These are phyloP conservation scores for Eulemur rubriventer DNA, from an alignment of 2,797 vertebrate genomes.

Conservation along the genomic window DNA sequence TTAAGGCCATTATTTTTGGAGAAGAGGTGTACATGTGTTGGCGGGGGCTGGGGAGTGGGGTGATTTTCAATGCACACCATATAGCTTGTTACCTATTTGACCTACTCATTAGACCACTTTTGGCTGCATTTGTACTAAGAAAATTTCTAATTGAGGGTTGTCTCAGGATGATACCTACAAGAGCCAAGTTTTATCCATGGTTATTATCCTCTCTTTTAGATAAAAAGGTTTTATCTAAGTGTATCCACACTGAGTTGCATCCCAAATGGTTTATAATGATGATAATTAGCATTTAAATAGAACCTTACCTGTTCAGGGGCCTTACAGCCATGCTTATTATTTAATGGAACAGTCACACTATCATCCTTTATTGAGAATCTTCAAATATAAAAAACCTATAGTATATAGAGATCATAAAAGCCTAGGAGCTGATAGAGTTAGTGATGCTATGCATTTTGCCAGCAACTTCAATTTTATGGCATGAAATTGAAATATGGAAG, in stretches of 20 bases:
- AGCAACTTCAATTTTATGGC: slow-evolving; percentile 51
- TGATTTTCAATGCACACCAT: background rate
- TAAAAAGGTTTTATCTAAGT: slow-evolving; percentile 54
- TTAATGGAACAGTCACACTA: slow-evolving; percentile 49
- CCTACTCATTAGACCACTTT: background rate
- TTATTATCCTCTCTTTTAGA: slow-evolving; percentile 55
- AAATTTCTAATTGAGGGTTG: slow-evolving; percentile 60
- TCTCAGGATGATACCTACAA: background rate
- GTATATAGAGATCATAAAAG: slow-evolving; percentile 30
- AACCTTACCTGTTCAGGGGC: slow-evolving; percentile 35
- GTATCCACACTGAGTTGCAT: slow-evolving; percentile 51
- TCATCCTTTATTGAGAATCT: slow-evolving; percentile 56
- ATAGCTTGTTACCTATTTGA: background rate
- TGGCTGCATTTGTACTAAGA: background rate
- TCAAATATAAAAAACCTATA: slow-evolving; percentile 48
- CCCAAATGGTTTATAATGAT: slow-evolving; percentile 52
- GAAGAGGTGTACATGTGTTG: background rate
- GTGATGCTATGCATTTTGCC: slow-evolving; percentile 46
- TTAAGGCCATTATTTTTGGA: background rate
- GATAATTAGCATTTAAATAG: slow-evolving; percentile 75
- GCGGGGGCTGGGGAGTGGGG: fast-evolving
- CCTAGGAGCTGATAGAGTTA: background rate
- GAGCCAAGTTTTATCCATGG: slow-evolving; percentile 6
- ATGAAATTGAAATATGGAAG: slow-evolving; percentile 24
- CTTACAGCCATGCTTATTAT: slow-evolving; percentile 45